phyloP scores from a whole-genome alignment of 1,140 invertebrate genomes.

The Littorina saxatilis region DNA sequence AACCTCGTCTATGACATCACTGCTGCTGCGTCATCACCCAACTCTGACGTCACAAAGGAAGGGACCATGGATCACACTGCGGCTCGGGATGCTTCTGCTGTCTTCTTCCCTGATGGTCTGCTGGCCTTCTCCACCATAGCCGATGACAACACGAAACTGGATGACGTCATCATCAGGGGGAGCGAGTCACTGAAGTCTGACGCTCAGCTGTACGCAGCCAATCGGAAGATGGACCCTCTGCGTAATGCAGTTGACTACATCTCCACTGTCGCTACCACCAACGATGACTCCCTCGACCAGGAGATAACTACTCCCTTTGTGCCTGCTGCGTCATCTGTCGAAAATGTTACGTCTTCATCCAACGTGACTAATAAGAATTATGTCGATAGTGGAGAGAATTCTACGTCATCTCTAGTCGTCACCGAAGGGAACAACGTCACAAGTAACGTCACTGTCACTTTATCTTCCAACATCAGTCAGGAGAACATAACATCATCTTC shows the following conservation, averaged over 20 bases:
- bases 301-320: no score
- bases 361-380: no score
- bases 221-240: neutral
- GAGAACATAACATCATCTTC: no score
- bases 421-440: no score
- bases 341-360: no score
- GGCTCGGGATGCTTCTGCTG: neutral
- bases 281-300: no score
- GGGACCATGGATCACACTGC: neutral
- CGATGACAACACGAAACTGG: neutral
- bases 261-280: no score
- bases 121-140: neutral
- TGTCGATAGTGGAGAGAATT: no score
- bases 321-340: no score
- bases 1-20: slow-evolving; percentile 18
- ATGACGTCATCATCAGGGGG: neutral
- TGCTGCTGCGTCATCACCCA: neutral
- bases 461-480: no score
- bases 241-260: neutral
- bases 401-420: no score
- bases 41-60: neutral
- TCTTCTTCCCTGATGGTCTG: slow-evolving; percentile 8
- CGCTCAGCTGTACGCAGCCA: neutral
- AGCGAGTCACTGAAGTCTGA: slow-evolving; percentile 17
- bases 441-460: no score